Conservation (phyloP, 2,888 invertebrate species). For the Calameuta idolon region DNA sequence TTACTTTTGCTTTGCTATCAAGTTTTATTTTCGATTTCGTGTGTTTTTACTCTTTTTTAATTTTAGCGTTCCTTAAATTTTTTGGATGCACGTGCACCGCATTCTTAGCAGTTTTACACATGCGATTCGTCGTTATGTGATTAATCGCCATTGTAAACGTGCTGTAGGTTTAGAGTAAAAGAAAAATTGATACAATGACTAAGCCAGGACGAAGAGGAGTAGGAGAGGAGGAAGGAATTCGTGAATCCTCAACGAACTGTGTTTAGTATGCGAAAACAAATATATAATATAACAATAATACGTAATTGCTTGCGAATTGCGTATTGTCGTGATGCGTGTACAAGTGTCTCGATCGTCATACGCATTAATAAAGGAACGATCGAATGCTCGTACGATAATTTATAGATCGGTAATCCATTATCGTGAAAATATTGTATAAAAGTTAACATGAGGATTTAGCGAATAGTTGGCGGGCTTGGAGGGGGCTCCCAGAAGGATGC, state of each 20-base stretch:
- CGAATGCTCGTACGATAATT: too few species aligned
- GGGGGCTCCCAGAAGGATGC: background rate
- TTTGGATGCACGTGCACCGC: background rate
- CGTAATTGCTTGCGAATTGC: background rate
- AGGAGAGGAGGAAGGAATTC: background rate
- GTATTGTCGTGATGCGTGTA: background rate
- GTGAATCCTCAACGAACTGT: background rate
- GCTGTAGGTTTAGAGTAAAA: background rate
- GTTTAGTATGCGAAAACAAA: background rate
- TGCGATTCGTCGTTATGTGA: background rate
- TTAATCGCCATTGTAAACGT: background rate
- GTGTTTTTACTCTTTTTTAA: background rate
- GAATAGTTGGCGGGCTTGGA: background rate
- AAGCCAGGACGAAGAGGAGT: background rate
- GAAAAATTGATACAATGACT: background rate
- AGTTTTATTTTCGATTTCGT: background rate
- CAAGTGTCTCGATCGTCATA: too few species aligned
- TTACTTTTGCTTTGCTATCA: conserved; percentile 1
- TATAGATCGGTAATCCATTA: too few species aligned
- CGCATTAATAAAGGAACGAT: too few species aligned
- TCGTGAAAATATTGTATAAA: background rate
- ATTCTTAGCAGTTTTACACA: background rate
- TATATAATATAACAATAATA: background rate
- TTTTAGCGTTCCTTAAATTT: background rate
- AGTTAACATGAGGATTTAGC: background rate